Conservation (phyloP, 2,113 vertebrate genomes). For the Alexandromys fortis region DNA sequence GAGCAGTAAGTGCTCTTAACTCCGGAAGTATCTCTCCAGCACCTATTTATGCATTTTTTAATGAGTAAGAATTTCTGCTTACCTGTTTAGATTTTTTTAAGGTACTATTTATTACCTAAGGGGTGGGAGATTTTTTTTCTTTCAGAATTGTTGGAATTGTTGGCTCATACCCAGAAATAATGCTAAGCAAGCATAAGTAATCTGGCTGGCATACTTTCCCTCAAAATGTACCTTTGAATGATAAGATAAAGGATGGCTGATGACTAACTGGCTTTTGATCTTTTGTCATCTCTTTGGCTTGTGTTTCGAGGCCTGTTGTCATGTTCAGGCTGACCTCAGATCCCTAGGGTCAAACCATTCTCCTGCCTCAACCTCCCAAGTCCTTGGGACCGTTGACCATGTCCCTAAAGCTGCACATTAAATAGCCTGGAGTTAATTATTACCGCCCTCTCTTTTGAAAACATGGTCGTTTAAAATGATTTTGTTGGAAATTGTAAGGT, state of each 20-base stretch:
- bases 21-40: not conserved
- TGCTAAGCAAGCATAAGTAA: not conserved
- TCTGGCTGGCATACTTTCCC: not conserved
- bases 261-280: not conserved
- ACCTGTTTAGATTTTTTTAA: not conserved
- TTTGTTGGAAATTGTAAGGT: not conserved
- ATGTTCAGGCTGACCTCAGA: not conserved
- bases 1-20: not conserved
- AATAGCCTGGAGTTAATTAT: slow-evolving; percentile 18
- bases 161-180: not conserved
- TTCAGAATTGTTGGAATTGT: not conserved
- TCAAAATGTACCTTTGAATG: not conserved
- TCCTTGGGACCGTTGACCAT: not conserved
- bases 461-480: not conserved
- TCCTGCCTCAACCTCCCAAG: not conserved
- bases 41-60: not conserved
- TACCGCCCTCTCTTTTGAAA: not conserved
- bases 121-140: not conserved
- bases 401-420: not conserved
- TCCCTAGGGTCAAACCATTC: not conserved
- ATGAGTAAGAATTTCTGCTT: not conserved
- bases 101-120: not conserved
- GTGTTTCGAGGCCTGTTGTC: not conserved
- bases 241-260: not conserved
- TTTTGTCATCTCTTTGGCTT: not conserved